phyloP scores from a whole-genome alignment of 2,797 vertebrate genomes.

The Dendrocincla tyrannina region DNA sequence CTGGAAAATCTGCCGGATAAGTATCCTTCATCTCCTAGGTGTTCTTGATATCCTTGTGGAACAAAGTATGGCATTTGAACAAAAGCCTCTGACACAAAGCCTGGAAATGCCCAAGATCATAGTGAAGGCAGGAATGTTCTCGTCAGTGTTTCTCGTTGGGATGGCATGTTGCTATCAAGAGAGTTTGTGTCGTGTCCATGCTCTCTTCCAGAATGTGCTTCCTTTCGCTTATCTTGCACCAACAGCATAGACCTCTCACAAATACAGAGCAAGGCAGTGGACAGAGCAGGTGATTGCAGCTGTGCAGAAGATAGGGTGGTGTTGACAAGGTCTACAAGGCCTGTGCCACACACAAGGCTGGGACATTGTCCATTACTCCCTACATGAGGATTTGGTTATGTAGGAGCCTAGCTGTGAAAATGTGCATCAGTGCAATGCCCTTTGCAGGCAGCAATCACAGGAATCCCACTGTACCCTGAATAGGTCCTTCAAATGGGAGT shows the following conservation, averaged over 20 bases:
- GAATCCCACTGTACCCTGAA: not conserved
- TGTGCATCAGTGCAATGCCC: not conserved
- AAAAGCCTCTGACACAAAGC: not conserved
- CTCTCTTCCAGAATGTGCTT: not conserved
- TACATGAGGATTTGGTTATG: not conserved
- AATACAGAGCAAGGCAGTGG: not conserved
- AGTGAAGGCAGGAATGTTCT: not conserved
- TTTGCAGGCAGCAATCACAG: not conserved
- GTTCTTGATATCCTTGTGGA: not conserved
- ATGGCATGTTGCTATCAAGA: not conserved
- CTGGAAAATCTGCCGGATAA: not conserved
- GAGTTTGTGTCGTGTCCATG: fast-evolving
- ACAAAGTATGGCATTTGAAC: not conserved
- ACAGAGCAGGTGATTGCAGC: not conserved
- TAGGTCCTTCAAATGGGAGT: not conserved
- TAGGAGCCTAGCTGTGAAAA: not conserved
- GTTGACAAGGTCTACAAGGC: not conserved
- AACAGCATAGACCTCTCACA: not conserved
- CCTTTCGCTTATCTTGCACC: not conserved
- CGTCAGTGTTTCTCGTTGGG: not conserved
- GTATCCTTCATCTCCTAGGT: not conserved
- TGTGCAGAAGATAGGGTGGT: not conserved
- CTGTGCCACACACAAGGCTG: fast-evolving
- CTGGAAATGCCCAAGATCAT: not conserved
- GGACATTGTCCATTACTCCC: not conserved